phyloP scores from a whole-genome alignment of 1,140 invertebrate species.

The Diachasmimorpha longicaudata region DNA sequence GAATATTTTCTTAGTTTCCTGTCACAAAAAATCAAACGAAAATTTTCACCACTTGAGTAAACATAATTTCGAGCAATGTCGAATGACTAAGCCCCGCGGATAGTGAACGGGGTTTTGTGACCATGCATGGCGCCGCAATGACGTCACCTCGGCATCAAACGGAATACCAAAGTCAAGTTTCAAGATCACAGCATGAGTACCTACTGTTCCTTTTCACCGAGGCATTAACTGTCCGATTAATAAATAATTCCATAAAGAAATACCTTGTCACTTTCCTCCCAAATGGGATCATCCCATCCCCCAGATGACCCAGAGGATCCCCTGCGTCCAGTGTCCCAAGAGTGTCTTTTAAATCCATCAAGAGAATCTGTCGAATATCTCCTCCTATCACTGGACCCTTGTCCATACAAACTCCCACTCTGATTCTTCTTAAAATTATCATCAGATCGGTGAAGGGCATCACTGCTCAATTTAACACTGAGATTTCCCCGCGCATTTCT shows the following conservation, averaged over 20 bases:
- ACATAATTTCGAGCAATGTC: too few species aligned
- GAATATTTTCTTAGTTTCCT: too few species aligned
- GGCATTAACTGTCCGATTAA: too few species aligned
- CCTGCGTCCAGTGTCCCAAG: slow-evolving; percentile 71
- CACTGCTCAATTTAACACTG: slow-evolving; percentile 55
- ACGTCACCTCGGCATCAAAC: slow-evolving; percentile 14
- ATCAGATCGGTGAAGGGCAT: slow-evolving; percentile 49
- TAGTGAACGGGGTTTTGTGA: slow-evolving; percentile 40
- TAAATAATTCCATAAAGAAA: neutral
- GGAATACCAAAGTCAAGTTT: slow-evolving; percentile 11
- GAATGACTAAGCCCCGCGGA: slow-evolving; percentile 46
- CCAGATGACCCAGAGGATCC: slow-evolving; percentile 66
- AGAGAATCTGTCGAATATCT: slow-evolving; percentile 75
- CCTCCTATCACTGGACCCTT: slow-evolving; percentile 64
- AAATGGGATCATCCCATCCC: slow-evolving; percentile 66
- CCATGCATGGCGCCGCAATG: slow-evolving; percentile 51
- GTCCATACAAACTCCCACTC: slow-evolving; percentile 36
- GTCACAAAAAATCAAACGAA: too few species aligned
- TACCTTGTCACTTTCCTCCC: slow-evolving; percentile 60
- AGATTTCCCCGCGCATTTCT: slow-evolving; percentile 51
- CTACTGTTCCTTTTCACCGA: neutral
- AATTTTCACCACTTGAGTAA: too few species aligned
- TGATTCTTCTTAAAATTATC: slow-evolving; percentile 52
- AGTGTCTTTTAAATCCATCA: slow-evolving; percentile 70
- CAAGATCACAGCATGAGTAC: too few species aligned